These are phyloP conservation scores for Ophioderma brevispina DNA, from an alignment of 35 echinoderm and acorn worm genomes.

Conservation along the genomic window DNA sequence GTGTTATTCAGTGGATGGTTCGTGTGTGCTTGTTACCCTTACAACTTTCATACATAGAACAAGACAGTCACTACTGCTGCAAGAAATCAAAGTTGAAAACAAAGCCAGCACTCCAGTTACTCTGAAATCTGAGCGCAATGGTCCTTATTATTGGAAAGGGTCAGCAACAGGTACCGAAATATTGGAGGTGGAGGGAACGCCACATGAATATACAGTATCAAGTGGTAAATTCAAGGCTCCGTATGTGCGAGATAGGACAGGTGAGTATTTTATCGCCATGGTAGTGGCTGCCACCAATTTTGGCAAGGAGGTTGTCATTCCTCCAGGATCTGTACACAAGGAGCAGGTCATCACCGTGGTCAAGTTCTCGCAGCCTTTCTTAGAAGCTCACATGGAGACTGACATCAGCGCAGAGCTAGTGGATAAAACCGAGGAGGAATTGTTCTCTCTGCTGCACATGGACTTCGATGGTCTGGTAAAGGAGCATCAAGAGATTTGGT, in stretches of 20 bases:
- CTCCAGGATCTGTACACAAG: conserved; percentile 56
- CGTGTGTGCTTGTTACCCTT: conserved; percentile 74
- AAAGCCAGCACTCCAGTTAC: conserved; percentile 67
- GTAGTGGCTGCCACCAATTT: conserved; percentile 71
- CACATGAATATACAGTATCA: conserved; percentile 63
- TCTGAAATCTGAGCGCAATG: conserved; percentile 57
- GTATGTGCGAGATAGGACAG: conserved; percentile 43
- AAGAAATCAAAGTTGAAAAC: conserved; percentile 84
- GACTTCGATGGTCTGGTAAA: conserved; percentile 51
- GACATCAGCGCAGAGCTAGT: conserved; percentile 63
- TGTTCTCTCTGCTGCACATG: conserved; percentile 66
- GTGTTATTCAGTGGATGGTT: conserved; percentile 79
- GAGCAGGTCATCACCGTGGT: conserved; percentile 59
- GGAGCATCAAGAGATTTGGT: conserved; percentile 76
- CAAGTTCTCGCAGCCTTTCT: conserved; percentile 77
- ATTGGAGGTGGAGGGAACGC: conserved; percentile 66
- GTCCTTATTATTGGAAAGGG: conserved; percentile 82
- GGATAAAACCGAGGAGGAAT: conserved; percentile 71
- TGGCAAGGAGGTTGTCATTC: conserved; percentile 61
- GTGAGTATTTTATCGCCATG: conserved; percentile 64
- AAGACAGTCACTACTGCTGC: conserved; percentile 60
- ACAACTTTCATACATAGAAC: conserved; percentile 79
- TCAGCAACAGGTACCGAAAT: conserved; percentile 74
- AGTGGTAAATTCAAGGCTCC: conserved; percentile 67
- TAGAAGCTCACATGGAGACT: conserved; percentile 55